Conservation (phyloP, 1,140 invertebrate species). For the Apis laboriosa region DNA sequence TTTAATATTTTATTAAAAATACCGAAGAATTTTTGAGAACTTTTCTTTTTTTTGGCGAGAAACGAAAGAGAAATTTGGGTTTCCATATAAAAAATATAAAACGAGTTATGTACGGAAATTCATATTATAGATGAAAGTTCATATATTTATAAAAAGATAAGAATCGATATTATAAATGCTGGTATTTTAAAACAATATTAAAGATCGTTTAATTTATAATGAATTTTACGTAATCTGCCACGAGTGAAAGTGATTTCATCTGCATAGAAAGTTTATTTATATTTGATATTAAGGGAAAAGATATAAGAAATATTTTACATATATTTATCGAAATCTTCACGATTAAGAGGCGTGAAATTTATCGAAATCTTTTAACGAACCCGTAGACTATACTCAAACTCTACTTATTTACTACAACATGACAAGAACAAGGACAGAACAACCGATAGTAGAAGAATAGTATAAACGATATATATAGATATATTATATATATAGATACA, state of each 20-base stretch:
- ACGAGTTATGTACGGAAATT: neutral
- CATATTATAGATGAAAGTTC: neutral
- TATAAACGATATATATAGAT: constrained; percentile 17
- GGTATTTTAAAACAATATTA: neutral
- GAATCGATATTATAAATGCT: neutral
- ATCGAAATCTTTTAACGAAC: neutral
- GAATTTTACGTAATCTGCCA: neutral
- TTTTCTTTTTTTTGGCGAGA: too few species aligned
- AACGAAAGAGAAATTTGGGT: neutral
- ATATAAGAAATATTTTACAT: neutral
- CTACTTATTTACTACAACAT: neutral
- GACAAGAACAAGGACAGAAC: neutral
- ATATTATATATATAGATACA: constrained; percentile 21
- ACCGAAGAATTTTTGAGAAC: neutral
- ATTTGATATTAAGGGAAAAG: neutral
- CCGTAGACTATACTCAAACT: neutral
- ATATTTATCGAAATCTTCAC: neutral
- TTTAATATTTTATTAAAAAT: neutral
- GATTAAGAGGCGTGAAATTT: neutral
- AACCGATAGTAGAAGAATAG: constrained; percentile 7
- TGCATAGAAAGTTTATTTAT: constrained; percentile 5
- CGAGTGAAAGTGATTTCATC: constrained; percentile 22
- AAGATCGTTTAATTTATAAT: neutral
- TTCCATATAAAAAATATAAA: too few species aligned
- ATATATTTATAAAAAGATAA: neutral